These are phyloP conservation scores for Meta bourneti DNA, from an alignment of 2,888 invertebrate genomes.

Conservation along the genomic window DNA sequence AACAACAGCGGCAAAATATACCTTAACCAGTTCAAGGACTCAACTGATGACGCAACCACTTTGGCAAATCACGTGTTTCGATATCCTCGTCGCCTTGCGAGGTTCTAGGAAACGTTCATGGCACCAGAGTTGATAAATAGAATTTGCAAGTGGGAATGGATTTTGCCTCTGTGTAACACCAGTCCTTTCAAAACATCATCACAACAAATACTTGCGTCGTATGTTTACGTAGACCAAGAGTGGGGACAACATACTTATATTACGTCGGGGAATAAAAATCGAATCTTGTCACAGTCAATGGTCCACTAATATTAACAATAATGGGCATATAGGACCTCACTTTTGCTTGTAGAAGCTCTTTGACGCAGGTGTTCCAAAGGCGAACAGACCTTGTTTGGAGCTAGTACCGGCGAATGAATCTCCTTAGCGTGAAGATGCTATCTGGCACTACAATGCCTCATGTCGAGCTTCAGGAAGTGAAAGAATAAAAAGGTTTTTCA, in stretches of 20 bases:
- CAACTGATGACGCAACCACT: no score
- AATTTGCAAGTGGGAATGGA: neutral
- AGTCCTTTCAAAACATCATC: neutral
- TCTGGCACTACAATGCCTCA: constrained; percentile 40
- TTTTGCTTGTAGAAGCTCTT: neutral
- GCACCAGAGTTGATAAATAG: neutral
- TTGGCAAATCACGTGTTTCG: neutral
- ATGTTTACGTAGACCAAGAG: neutral
- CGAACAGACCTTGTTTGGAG: constrained; percentile 14
- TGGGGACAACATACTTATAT: neutral
- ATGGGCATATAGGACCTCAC: neutral
- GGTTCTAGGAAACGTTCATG: neutral
- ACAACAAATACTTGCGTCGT: neutral
- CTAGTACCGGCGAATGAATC: constrained; percentile 5
- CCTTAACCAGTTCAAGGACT: no score
- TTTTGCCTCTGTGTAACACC: neutral
- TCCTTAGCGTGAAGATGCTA: constrained; percentile 56
- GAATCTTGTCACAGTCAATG: neutral
- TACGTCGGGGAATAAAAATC: neutral
- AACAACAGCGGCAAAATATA: no score
- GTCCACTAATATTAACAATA: constrained; percentile 1
- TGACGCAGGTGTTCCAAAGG: constrained; percentile 41
- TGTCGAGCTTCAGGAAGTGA: constrained; percentile 49
- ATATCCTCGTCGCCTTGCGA: neutral
- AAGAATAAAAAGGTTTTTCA: constrained; percentile 39